Percentiles rank a stretch among this genome's conserved stretches.
phyloP scores from a whole-genome alignment of 1,140 invertebrate genomes.

The Eueides isabella region DNA sequence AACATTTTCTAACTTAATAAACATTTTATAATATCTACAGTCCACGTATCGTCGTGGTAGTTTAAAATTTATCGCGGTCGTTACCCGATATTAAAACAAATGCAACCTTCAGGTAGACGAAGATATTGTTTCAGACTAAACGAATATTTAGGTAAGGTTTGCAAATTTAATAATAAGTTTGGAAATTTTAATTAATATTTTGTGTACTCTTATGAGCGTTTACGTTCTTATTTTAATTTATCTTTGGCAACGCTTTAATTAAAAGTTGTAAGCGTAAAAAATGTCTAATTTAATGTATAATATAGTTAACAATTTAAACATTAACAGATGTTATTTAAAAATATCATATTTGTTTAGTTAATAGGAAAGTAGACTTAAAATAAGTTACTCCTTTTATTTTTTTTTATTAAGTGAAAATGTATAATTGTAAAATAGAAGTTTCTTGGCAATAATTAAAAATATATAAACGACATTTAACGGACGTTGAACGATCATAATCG shows the following conservation, averaged over 20 bases:
- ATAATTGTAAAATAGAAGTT: too few species aligned
- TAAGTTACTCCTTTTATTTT: too few species aligned
- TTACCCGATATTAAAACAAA: neutral
- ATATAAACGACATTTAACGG: neutral
- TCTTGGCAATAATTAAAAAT: too few species aligned
- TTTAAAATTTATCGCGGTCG: neutral
- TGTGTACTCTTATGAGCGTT: constrained; percentile 8
- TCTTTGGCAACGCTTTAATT: constrained; percentile 7
- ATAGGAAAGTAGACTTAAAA: too few species aligned
- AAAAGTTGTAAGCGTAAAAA: neutral
- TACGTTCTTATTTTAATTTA: neutral
- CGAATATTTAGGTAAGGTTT: neutral
- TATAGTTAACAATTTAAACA: neutral
- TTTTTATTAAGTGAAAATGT: too few species aligned
- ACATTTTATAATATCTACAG: constrained; percentile 7
- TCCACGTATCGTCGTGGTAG: neutral
- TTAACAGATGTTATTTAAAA: neutral
- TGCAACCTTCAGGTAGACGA: constrained; percentile 1
- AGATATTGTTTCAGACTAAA: constrained; percentile 10
- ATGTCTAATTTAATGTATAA: neutral
- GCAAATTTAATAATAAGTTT: constrained; percentile 18
- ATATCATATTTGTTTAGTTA: too few species aligned
- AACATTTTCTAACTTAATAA: neutral
- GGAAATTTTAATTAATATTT: constrained; percentile 22
- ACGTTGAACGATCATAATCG: too few species aligned